These are phyloP conservation scores for Pachydiplax longipennis DNA, from an alignment of 2,888 invertebrate species.

Conservation along the genomic window DNA sequence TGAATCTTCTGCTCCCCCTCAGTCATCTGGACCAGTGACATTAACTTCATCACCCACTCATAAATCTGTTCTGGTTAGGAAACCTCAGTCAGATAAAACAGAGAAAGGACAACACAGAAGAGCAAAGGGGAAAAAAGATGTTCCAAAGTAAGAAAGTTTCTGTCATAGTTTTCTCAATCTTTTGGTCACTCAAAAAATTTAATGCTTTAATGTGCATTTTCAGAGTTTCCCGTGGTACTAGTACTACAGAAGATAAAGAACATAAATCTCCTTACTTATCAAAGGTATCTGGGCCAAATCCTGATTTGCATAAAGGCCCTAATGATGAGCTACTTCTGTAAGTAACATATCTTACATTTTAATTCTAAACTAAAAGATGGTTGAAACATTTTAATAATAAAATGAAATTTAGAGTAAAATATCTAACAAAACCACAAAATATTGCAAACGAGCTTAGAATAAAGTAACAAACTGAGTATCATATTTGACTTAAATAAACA, in stretches of 20 bases:
- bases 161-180: slow-evolving; percentile 9
- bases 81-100: slow-evolving; percentile 46
- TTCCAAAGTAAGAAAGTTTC: slow-evolving; percentile 57
- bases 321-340: slow-evolving; percentile 80
- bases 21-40: slow-evolving; percentile 6
- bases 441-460: neutral
- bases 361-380: neutral
- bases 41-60: slow-evolving; percentile 47
- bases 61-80: slow-evolving; percentile 44
- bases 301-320: slow-evolving; percentile 76
- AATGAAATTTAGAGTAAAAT: neutral
- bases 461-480: too few species aligned
- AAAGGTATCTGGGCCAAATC: slow-evolving; percentile 73
- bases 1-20: slow-evolving; percentile 9
- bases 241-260: slow-evolving; percentile 62
- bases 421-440: neutral
- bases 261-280: slow-evolving; percentile 68
- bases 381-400: too few species aligned
- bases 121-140: slow-evolving; percentile 59
- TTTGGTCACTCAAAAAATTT: neutral
- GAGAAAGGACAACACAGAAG: slow-evolving; percentile 58
- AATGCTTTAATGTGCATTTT: slow-evolving; percentile 45
- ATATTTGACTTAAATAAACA: too few species aligned
- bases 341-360: slow-evolving; percentile 58
- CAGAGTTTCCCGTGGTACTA: slow-evolving; percentile 61